Conservation (phyloP, 2,113 vertebrate genomes). For the Abramis brama region DNA sequence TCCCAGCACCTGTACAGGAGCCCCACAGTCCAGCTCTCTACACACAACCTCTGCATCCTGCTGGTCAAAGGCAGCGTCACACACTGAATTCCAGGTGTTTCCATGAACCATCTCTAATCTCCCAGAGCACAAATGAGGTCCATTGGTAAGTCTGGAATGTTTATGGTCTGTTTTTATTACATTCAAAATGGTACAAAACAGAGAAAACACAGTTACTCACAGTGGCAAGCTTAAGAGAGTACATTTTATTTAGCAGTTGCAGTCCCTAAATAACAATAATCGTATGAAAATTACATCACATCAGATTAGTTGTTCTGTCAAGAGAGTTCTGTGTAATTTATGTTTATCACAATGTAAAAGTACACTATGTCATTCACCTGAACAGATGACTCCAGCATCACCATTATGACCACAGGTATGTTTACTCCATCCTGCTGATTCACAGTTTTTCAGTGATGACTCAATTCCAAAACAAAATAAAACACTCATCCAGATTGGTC, state of each 20-base stretch:
- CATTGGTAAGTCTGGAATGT: background rate
- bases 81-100: background rate
- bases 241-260: no score
- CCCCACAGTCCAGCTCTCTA: no score
- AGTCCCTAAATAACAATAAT: background rate
- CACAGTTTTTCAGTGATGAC: slow-evolving; percentile 14
- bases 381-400: background rate
- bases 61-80: background rate
- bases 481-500: background rate
- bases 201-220: background rate
- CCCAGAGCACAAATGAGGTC: background rate
- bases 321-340: background rate
- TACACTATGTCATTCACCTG: background rate
- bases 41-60: no score
- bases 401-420: background rate
- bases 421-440: background rate
- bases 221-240: no score
- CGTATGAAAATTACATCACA: background rate
- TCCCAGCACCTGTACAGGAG: no score
- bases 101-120: background rate
- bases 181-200: background rate
- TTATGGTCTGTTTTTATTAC: background rate
- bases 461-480: background rate
- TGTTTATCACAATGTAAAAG: background rate
- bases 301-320: background rate